Percentiles rank a stretch among this genome's conserved stretches.
These are phyloP conservation scores for Psettodes erumei DNA, from an alignment of 2,113 vertebrate genomes.

Conservation along the genomic window DNA sequence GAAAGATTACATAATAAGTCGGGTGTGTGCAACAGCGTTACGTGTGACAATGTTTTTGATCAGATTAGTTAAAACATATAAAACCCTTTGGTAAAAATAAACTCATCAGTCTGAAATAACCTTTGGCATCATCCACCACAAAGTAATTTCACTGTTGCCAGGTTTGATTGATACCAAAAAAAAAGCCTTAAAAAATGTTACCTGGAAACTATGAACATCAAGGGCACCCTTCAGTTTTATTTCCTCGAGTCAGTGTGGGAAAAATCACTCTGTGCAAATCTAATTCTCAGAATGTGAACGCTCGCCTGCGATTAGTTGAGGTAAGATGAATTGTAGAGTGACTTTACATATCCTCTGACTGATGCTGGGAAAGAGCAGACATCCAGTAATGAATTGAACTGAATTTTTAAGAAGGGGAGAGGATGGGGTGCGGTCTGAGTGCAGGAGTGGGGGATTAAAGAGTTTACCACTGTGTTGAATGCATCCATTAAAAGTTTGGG, in stretches of 20 bases:
- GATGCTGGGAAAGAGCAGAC: constrained; percentile 32
- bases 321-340: constrained; percentile 7
- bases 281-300: constrained; percentile 23
- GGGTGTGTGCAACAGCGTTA: not conserved
- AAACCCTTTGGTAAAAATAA: constrained; percentile 32
- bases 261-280: constrained; percentile 19
- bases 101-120: constrained; percentile 8
- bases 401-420: constrained; percentile 30
- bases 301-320: constrained; percentile 30
- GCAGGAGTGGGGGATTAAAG: constrained; percentile 47
- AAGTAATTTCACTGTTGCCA: not conserved
- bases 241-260: constrained; percentile 1
- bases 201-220: not conserved
- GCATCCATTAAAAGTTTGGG: constrained; percentile 64
- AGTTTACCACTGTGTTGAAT: constrained; percentile 46
- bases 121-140: not conserved
- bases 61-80: not conserved
- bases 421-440: constrained; percentile 3
- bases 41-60: not conserved
- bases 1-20: not conserved
- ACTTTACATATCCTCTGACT: constrained; percentile 50
- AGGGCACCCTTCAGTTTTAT: constrained; percentile 6
- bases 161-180: constrained; percentile 12
- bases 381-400: constrained; percentile 50
- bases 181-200: constrained; percentile 1